These are phyloP conservation scores for Scyliorhinus canicula DNA, from an alignment of 2,797 vertebrate genomes.

Conservation along the genomic window DNA sequence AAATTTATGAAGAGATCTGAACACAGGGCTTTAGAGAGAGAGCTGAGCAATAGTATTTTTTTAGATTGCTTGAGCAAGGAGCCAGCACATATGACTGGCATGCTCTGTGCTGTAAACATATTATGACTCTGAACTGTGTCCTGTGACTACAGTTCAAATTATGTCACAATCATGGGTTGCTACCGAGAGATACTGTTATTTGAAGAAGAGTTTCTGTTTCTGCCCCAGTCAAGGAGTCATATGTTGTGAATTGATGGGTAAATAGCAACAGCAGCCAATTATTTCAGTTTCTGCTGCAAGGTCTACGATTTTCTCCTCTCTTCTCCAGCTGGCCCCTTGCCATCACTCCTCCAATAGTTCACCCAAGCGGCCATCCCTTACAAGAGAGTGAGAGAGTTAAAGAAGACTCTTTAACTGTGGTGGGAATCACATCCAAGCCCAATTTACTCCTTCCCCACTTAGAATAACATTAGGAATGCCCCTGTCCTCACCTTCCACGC, in stretches of 20 bases:
- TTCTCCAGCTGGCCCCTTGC: neutral
- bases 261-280: neutral
- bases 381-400: neutral
- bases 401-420: neutral
- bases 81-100: neutral
- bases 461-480: neutral
- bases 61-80: neutral
- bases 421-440: neutral
- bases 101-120: neutral
- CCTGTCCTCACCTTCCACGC: neutral
- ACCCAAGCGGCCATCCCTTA: too few relatives aligned
- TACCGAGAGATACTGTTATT: neutral
- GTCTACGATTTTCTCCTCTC: neutral
- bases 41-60: neutral
- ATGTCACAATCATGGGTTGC: conserved; percentile 7
- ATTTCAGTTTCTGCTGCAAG: neutral
- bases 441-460: neutral
- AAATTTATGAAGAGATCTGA: neutral
- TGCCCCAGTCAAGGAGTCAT: neutral
- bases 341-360: neutral
- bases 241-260: neutral
- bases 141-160: neutral
- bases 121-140: neutral
- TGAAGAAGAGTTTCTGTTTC: conserved; percentile 11
- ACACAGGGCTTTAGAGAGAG: too few relatives aligned